phyloP scores from a whole-genome alignment of 2,888 invertebrate genomes.

The Ophioninae sp. region DNA sequence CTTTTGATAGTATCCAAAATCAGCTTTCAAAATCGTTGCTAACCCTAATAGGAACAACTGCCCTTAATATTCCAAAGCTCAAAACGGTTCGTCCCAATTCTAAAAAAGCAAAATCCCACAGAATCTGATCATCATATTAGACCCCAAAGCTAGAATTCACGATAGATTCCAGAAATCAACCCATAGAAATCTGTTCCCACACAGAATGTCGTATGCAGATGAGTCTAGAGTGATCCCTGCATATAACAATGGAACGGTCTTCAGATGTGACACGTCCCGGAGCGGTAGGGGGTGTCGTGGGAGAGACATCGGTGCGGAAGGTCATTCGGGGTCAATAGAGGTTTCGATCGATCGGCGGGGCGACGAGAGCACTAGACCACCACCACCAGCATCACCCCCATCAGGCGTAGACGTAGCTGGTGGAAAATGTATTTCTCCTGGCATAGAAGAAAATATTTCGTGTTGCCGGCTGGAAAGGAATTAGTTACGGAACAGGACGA shows the following conservation, averaged over 20 bases:
- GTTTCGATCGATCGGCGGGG: constrained; percentile 59
- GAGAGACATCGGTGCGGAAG: constrained; percentile 48
- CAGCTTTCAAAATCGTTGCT: no score
- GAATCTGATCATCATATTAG: no score
- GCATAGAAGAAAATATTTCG: constrained; percentile 34
- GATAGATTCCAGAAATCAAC: not conserved
- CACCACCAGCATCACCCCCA: constrained; percentile 22
- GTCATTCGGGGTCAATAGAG: constrained; percentile 62
- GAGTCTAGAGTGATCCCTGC: not conserved
- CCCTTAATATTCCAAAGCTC: no score
- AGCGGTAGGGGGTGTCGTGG: not conserved
- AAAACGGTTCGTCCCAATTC: no score
- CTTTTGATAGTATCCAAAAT: no score
- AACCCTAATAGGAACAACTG: no score
- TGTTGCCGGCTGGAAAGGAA: not conserved
- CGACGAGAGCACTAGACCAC: constrained; percentile 59
- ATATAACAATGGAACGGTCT: not conserved
- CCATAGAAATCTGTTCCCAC: not conserved
- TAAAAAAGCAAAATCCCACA: no score
- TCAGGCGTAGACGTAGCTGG: constrained; percentile 1
- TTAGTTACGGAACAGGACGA: constrained; percentile 27
- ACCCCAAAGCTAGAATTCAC: no score
- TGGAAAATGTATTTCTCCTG: constrained; percentile 26
- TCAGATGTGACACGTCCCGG: not conserved
- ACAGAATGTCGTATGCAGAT: not conserved